Percentiles rank a stretch among this genome's conserved stretches.
Evolutionary conservation across 2,113 vertebrate genomes (phyloP).

Genomic region (Hippoglossus stenolepis): DNA sequence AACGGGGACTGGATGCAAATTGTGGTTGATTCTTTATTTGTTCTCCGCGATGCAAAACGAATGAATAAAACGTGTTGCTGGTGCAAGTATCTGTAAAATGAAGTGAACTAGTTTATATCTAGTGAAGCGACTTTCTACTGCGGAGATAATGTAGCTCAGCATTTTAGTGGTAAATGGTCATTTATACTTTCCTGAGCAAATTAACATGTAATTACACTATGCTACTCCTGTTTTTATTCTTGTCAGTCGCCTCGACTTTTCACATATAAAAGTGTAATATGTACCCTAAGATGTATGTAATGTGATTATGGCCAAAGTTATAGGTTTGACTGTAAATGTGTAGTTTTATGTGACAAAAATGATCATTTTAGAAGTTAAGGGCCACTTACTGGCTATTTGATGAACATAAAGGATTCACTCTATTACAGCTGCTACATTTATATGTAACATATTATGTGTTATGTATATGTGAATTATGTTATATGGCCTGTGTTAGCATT

Average conservation of each 20-base stretch:
- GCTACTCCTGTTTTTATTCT: too few species aligned
- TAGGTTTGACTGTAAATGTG: neutral
- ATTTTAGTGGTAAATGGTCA: too few species aligned
- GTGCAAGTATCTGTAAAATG: neutral
- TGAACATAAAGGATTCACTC: neutral
- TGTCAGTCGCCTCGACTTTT: too few species aligned
- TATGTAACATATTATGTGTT: too few species aligned
- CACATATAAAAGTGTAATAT: too few species aligned
- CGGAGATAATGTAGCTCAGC: too few species aligned
- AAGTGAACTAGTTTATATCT: too few species aligned
- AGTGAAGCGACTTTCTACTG: too few species aligned
- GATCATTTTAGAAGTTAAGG: neutral
- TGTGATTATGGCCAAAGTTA: neutral
- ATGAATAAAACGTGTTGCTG: neutral
- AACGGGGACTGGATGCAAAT: slow-evolving; percentile 41
- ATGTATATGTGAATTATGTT: too few species aligned
- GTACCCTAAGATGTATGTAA: too few species aligned
- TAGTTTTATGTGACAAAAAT: neutral
- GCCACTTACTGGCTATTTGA: neutral
- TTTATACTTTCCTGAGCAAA: neutral
- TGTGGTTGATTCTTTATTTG: slow-evolving; percentile 31
- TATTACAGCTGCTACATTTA: too few species aligned
- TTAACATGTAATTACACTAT: neutral
- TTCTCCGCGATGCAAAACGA: neutral
- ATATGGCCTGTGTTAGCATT: too few species aligned